Conservation (phyloP, 2,888 invertebrate genomes). For the Spisula subtruncata region DNA sequence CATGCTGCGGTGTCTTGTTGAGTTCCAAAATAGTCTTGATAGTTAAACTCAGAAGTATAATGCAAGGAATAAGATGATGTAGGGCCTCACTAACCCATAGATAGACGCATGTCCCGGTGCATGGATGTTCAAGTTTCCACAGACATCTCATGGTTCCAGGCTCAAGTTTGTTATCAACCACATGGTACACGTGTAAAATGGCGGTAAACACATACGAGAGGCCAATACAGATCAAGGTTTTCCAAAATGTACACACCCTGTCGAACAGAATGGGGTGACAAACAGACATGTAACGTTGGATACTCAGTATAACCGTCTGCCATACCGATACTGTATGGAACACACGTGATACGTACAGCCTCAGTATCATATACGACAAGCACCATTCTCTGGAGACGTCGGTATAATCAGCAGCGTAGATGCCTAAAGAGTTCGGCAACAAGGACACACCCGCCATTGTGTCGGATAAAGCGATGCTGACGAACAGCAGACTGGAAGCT, state of each 20-base stretch:
- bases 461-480: conserved; percentile 66
- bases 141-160: conserved; percentile 33
- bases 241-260: conserved; percentile 69
- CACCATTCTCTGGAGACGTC: conserved; percentile 44
- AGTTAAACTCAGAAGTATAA: conserved; percentile 52
- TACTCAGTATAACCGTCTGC: conserved; percentile 71
- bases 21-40: conserved; percentile 50
- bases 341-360: conserved; percentile 61
- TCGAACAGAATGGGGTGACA: conserved; percentile 74
- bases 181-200: conserved; percentile 66
- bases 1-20: conserved; percentile 41
- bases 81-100: conserved; percentile 60
- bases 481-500: conserved; percentile 56
- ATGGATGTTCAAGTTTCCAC: conserved; percentile 59
- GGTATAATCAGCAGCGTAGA: conserved; percentile 42
- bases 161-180: conserved; percentile 46
- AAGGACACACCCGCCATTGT: conserved; percentile 56
- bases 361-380: conserved; percentile 47
- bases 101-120: conserved; percentile 61
- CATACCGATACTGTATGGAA: conserved; percentile 77
- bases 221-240: conserved; percentile 66
- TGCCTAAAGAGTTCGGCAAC: conserved; percentile 60
- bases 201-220: conserved; percentile 61
- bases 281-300: conserved; percentile 75
- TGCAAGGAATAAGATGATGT: conserved; percentile 59